phyloP scores from a whole-genome alignment of 2,797 vertebrate species.

The Limosa lapponica region DNA sequence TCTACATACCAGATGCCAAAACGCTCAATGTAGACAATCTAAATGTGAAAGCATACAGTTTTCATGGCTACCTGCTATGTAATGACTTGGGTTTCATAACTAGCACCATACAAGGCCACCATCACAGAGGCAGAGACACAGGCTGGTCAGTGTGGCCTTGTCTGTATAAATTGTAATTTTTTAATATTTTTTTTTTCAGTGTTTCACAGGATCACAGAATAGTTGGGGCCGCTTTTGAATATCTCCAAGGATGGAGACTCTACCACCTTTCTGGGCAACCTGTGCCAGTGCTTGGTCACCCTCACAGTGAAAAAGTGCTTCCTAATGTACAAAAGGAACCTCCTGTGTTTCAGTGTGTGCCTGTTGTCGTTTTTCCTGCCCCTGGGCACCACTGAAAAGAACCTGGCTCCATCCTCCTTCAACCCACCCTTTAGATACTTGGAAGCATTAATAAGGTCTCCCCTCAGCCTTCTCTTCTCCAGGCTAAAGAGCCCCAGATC shows the following conservation, averaged over 20 bases:
- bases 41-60: neutral
- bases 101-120: neutral
- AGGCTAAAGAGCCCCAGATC: neutral
- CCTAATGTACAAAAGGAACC: neutral
- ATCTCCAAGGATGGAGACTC: neutral
- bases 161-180: neutral
- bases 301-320: neutral
- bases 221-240: neutral
- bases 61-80: neutral
- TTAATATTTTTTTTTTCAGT: neutral
- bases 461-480: neutral
- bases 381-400: neutral
- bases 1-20: fast-evolving
- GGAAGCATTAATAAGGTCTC: neutral
- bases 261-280: neutral
- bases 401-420: neutral
- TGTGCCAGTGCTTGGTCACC: neutral
- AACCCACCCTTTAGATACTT: no score
- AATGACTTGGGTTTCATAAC: neutral
- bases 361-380: neutral
- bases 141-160: neutral
- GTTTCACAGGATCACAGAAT: neutral
- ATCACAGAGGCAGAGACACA: neutral
- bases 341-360: neutral
- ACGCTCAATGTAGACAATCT: neutral